Base-by-base conservation (phyloP, 2,113 vertebrate genomes). In the Malurus cyaneus region DNA sequence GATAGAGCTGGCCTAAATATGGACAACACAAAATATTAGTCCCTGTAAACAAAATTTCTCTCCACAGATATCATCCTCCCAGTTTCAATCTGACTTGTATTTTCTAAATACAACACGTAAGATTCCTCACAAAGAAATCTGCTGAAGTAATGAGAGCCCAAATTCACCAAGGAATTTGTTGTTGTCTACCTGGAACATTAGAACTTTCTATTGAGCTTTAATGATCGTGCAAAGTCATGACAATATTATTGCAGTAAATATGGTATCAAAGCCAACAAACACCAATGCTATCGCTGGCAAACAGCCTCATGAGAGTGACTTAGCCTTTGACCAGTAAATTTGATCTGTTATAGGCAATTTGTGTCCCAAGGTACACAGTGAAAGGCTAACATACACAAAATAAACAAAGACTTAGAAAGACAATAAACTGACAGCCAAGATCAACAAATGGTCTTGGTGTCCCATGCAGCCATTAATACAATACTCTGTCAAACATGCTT, bases 361-460 rank as follows among this genome's bases (percentile, higher is more conserved):
- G 74, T 89, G 85, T 89, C 94, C 87, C 93, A 60, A 89, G 89
- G 84, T 86, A 86, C 49, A 42, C 61, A 24, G 78, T 39, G 74
- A 95, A 87, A 20, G 66, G 74, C 71, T 80, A 62, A 82, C 3
- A 14, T 54, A 73, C 54, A 80, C 84, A 94, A 89, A 94, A 97
- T 52, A 96, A 95, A 92, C 89, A 89, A 94, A 94, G 86, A 78
- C 95, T 60, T 92, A 80, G 74, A 94, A 96, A 82, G 59, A 94
- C 93, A 96, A 96, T 91, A 91, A 96, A 95, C 89, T 66, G 66
- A 83, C 79, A 88, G 92, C 72, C 79, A 89, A 66, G 67, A 96
- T 90, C 89, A 95, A 92, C 89, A 94, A 89, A 91, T 16, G 52
- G 42, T 59, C 32, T 56, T 41, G 39, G 50, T 86, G 80, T 82